Conservation (phyloP, 2,797 vertebrate species). For the Notolabrus celidotus region DNA sequence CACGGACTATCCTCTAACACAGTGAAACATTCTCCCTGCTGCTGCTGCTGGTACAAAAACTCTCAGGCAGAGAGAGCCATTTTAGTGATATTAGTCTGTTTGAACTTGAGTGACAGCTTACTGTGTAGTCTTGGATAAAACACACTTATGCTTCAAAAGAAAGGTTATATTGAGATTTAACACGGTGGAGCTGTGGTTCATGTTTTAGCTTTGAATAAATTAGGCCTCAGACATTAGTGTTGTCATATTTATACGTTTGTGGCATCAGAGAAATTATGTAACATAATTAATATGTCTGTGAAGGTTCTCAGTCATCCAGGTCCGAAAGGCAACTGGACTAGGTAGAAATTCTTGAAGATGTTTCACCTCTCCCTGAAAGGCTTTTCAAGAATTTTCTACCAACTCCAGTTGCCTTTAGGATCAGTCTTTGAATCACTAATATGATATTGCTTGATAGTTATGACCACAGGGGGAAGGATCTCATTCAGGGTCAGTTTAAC, state of each 20-base stretch:
- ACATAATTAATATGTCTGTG: no score
- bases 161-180: slow-evolving; percentile 9
- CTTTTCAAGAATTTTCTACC: no score
- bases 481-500: no score
- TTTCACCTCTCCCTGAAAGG: no score
- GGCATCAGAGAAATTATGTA: no score
- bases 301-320: no score
- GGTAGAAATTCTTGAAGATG: no score
- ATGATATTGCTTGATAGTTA: no score
- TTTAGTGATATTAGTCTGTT: slow-evolving; percentile 13
- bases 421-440: no score
- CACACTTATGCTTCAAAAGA: slow-evolving; percentile 5
- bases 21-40: slow-evolving; percentile 1
- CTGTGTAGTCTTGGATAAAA: slow-evolving; percentile 26
- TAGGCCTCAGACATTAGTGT: background rate
- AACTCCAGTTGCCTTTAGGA: no score
- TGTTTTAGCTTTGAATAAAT: slow-evolving; percentile 4
- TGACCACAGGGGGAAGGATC: no score
- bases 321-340: no score
- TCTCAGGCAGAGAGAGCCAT: slow-evolving; percentile 3
- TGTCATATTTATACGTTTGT: background rate
- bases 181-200: background rate
- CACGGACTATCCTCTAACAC: slow-evolving; percentile 14
- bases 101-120: slow-evolving; percentile 21
- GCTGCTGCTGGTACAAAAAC: slow-evolving; percentile 20